phyloP scores from a whole-genome alignment of 2,888 invertebrate genomes.

The Notodonta ziczac region DNA sequence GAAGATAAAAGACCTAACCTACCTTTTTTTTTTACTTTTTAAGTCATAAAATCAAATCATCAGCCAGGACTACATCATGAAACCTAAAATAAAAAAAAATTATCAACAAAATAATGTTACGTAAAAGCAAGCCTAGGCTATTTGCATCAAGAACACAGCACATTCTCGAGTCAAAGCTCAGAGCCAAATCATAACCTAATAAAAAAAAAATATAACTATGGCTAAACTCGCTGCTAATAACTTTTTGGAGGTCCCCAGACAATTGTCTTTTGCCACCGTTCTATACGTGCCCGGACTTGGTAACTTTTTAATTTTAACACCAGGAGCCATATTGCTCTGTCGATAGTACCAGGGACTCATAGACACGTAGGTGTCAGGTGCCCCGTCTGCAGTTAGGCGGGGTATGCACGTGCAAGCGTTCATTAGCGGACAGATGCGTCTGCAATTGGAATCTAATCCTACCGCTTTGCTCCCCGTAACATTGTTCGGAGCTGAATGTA shows the following conservation, averaged over 20 bases:
- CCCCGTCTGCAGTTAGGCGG: constrained; percentile 42
- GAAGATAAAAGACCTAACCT: too few relatives aligned
- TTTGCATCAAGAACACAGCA: too few relatives aligned
- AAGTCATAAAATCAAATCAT: too few relatives aligned
- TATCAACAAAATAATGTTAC: too few relatives aligned
- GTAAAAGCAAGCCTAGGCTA: too few relatives aligned
- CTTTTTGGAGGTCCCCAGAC: neutral
- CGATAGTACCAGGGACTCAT: constrained; percentile 25
- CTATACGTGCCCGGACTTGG: constrained; percentile 33
- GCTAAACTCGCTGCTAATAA: constrained; percentile 8
- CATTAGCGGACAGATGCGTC: constrained; percentile 68
- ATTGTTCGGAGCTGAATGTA: constrained; percentile 52
- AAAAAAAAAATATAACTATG: neutral
- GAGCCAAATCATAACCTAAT: too few relatives aligned
- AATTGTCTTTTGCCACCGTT: constrained; percentile 1
- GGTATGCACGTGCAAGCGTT: constrained; percentile 59
- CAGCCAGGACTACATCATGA: too few relatives aligned
- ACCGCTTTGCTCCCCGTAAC: constrained; percentile 50
- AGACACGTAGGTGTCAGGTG: constrained; percentile 54
- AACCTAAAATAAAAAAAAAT: too few relatives aligned
- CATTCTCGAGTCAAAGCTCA: too few relatives aligned
- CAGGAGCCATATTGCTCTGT: constrained; percentile 23
- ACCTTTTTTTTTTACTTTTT: too few relatives aligned
- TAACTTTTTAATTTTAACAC: constrained; percentile 39
- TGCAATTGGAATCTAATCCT: constrained; percentile 74